A percentile compares a stretch with the other conserved stretches of the same genome.
Conservation (phyloP, 1,140 invertebrate species). For the Yoshiicerus persimilis region DNA sequence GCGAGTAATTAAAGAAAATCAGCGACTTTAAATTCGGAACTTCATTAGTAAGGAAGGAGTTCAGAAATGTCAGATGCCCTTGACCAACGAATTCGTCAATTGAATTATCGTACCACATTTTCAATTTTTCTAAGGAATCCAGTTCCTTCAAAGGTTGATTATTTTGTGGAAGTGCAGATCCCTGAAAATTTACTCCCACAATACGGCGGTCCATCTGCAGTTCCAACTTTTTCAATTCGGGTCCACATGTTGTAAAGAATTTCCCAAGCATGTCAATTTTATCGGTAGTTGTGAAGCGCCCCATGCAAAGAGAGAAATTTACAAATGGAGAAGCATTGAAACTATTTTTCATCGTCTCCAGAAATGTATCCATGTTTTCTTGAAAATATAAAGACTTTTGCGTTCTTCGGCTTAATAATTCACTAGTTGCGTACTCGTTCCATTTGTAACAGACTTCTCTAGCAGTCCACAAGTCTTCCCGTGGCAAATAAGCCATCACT, state of each 20-base stretch:
- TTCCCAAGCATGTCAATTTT: background rate
- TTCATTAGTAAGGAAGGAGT: background rate
- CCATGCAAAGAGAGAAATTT: background rate
- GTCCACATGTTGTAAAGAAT: background rate
- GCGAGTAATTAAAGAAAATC: background rate
- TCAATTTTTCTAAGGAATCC: background rate
- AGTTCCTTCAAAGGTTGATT: background rate
- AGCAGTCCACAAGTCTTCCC: background rate
- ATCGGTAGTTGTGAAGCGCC: background rate
- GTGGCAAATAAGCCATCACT: background rate
- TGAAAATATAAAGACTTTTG: background rate
- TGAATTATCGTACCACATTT: background rate
- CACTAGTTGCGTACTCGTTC: background rate
- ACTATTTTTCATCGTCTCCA: background rate
- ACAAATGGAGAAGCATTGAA: background rate
- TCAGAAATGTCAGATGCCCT: background rate
- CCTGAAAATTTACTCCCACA: background rate
- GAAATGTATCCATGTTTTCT: background rate
- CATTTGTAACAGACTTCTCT: background rate
- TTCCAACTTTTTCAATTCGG: background rate
- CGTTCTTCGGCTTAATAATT: background rate
- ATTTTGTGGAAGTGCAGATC: background rate
- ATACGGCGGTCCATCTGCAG: background rate
- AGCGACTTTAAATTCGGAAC: background rate
- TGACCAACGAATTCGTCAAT: background rate